Conservation (phyloP, 2,888 invertebrate genomes). For the Drosophila prolongata region DNA sequence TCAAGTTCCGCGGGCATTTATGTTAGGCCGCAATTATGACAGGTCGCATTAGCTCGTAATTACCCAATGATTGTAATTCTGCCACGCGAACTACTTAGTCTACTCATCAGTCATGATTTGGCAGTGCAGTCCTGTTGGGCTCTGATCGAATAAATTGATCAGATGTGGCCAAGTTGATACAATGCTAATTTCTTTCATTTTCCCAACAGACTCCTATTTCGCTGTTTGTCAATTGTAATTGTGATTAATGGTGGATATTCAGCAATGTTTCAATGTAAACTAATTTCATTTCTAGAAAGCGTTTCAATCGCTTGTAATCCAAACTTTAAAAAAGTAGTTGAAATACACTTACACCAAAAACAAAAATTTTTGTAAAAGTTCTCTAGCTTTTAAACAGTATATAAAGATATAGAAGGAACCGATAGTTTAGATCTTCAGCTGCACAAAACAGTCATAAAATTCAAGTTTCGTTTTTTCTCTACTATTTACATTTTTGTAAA, state of each 20-base stretch:
- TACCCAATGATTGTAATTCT: slow-evolving; percentile 30
- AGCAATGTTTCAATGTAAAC: too few relatives aligned
- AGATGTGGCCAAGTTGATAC: neutral
- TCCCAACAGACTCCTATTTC: neutral
- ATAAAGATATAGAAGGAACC: too few relatives aligned
- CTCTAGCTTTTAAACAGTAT: too few relatives aligned
- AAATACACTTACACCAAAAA: too few relatives aligned
- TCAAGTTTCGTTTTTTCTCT: too few relatives aligned
- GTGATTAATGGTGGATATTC: neutral
- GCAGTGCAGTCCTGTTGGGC: neutral
- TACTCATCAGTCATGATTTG: slow-evolving; percentile 24
- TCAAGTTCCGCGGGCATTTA: slow-evolving; percentile 29
- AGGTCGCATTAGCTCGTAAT: slow-evolving; percentile 36
- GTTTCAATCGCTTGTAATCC: too few relatives aligned
- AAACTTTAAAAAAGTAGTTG: too few relatives aligned
- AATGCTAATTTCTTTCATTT: neutral
- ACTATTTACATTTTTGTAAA: too few relatives aligned
- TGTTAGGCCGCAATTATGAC: slow-evolving; percentile 26
- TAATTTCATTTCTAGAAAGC: too few relatives aligned
- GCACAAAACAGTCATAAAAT: too few relatives aligned
- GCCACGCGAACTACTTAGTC: slow-evolving; percentile 15
- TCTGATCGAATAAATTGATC: neutral
- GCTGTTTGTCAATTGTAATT: neutral
- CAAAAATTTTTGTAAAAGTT: too few relatives aligned
- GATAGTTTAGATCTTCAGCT: too few relatives aligned